Percentiles rank a stretch among this genome's conserved stretches.
Evolutionary conservation across 2,888 invertebrate genomes (phyloP).

Genomic region (Pomacea canaliculata): DNA sequence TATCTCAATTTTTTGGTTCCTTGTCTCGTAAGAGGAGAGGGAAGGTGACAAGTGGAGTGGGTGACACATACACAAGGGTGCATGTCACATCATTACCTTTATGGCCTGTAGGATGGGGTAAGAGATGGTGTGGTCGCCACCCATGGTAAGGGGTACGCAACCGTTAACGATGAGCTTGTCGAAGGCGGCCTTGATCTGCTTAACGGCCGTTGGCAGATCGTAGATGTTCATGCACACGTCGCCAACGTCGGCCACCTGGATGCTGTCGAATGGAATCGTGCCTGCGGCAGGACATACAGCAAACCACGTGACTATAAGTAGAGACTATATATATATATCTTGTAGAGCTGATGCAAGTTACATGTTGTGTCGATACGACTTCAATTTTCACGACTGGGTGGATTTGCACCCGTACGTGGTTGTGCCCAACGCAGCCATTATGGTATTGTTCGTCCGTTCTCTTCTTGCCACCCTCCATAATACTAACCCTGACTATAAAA

Average conservation of each 20-base stretch:
- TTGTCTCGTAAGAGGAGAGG: too few relatives aligned
- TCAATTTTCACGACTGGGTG: too few relatives aligned
- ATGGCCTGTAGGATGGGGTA: slow-evolving; percentile 68
- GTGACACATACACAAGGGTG: background rate
- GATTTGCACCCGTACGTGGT: too few relatives aligned
- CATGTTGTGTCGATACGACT: background rate
- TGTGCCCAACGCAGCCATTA: too few relatives aligned
- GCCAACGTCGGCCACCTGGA: slow-evolving; percentile 68
- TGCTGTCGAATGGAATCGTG: slow-evolving; percentile 62
- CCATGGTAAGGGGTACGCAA: slow-evolving; percentile 66
- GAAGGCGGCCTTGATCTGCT: slow-evolving; percentile 57
- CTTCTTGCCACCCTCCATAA: too few relatives aligned
- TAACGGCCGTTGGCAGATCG: slow-evolving; percentile 60
- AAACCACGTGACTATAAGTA: too few relatives aligned
- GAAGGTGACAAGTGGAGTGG: background rate
- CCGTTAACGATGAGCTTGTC: slow-evolving; percentile 52
- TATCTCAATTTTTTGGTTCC: too few relatives aligned
- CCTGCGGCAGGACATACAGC: slow-evolving; percentile 42
- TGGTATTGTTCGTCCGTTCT: too few relatives aligned
- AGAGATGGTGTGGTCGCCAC: slow-evolving; percentile 70
- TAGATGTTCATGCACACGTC: slow-evolving; percentile 64
- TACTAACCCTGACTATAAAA: too few relatives aligned
- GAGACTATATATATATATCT: background rate
- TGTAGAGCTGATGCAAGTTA: background rate
- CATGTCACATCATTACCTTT: slow-evolving; percentile 49